phyloP scores from a whole-genome alignment of 2,797 vertebrate species.

The Zalophus californianus region DNA sequence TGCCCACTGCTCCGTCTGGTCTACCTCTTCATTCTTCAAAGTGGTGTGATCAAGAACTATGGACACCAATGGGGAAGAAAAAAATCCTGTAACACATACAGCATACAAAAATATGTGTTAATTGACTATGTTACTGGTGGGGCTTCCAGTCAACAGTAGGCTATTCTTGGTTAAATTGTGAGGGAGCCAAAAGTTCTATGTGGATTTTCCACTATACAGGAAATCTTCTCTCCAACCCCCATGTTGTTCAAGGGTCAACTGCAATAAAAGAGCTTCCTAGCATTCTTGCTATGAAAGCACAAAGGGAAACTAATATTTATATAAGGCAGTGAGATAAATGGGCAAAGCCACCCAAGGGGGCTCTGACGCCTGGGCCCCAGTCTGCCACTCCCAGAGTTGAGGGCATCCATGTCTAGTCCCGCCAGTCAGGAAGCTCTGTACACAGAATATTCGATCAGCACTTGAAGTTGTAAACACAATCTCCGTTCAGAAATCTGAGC shows the following conservation, averaged over 20 bases:
- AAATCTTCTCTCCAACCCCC: neutral
- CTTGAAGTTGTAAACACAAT: neutral
- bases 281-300: constrained; percentile 10
- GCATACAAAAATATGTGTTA: neutral
- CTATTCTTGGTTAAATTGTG: neutral
- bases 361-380: neutral
- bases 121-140: neutral
- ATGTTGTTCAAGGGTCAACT: neutral
- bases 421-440: neutral
- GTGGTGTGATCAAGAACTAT: too few species aligned
- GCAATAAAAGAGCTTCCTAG: neutral
- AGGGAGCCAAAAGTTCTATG: neutral
- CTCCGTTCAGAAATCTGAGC: neutral
- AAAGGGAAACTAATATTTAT: constrained; percentile 17
- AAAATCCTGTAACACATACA: neutral
- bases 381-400: neutral
- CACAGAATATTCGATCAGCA: neutral
- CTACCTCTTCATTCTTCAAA: too few species aligned
- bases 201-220: neutral
- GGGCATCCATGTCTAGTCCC: neutral
- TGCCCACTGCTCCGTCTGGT: too few species aligned
- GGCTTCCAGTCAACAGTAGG: neutral
- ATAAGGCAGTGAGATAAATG: neutral
- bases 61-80: too few species aligned
- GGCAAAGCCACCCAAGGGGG: neutral